Evolutionary conservation across 2,113 vertebrate species (phyloP).

Genomic region (Heterotis niloticus): DNA sequence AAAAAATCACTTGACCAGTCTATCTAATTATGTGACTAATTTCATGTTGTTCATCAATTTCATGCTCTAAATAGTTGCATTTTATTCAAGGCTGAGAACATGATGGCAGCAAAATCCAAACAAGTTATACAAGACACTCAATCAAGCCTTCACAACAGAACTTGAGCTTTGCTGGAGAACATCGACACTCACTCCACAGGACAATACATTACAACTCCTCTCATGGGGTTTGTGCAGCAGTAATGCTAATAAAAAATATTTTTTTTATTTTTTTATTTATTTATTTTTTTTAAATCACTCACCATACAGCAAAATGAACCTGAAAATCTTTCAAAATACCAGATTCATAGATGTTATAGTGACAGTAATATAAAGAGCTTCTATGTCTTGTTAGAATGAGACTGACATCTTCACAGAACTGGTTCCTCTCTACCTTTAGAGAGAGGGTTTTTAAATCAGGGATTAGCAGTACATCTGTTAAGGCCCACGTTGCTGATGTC

Average conservation of each 20-base stretch:
- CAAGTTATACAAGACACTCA: neutral
- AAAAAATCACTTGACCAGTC: conserved; percentile 13
- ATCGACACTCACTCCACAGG: neutral
- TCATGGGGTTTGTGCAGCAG: too few species aligned
- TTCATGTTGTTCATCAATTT: conserved; percentile 10
- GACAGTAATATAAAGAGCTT: neutral
- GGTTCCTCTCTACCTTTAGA: neutral
- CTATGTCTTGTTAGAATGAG: neutral
- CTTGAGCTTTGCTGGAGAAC: neutral
- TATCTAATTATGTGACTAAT: conserved; percentile 11
- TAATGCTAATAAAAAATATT: neutral
- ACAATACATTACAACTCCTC: neutral
- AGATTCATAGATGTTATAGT: neutral
- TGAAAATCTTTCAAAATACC: neutral
- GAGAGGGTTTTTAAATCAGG: neutral
- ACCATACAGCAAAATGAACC: neutral
- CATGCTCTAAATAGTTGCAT: conserved; percentile 8
- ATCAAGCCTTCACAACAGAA: neutral
- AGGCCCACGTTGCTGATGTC: neutral
- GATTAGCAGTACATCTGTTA: neutral
- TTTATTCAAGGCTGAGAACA: neutral
- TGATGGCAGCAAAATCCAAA: neutral
- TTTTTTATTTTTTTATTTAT: too few species aligned
- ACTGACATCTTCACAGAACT: neutral
- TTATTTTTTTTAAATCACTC: too few species aligned